Conservation (phyloP, 35 echinoderm and acorn worm species). For the Amphiura filiformis region DNA sequence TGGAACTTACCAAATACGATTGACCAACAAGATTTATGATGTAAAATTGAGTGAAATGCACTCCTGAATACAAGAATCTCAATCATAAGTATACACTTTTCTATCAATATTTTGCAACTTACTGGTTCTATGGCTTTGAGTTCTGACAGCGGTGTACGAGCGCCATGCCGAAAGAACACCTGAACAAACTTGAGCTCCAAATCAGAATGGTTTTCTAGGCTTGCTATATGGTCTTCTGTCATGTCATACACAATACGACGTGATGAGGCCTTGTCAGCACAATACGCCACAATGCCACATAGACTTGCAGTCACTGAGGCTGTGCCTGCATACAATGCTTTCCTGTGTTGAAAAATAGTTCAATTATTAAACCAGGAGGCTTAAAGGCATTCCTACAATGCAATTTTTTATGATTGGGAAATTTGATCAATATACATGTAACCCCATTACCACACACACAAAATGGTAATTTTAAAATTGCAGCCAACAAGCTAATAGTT, state of each 20-base stretch:
- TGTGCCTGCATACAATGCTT: background rate
- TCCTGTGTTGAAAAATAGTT: background rate
- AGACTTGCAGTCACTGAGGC: background rate
- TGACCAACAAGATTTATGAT: too few species aligned
- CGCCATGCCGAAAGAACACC: constrained; percentile 26
- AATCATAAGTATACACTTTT: too few species aligned
- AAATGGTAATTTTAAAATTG: too few species aligned
- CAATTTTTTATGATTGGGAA: background rate
- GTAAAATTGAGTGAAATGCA: too few species aligned
- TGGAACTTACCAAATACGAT: too few species aligned
- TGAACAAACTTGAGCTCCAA: constrained; percentile 23
- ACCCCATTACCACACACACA: too few species aligned
- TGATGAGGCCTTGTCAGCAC: background rate
- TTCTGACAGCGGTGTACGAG: background rate
- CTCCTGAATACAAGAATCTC: too few species aligned
- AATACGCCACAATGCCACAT: background rate
- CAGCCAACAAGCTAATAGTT: too few species aligned
- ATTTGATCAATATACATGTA: too few species aligned
- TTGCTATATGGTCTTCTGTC: background rate
- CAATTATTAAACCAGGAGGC: background rate
- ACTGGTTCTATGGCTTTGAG: background rate
- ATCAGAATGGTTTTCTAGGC: background rate
- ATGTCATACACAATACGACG: background rate
- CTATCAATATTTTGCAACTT: too few species aligned
- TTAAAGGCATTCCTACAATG: too few species aligned